Percentiles rank a stretch among this genome's conserved stretches.
phyloP scores from a whole-genome alignment of 2,888 invertebrate genomes.

The Lapara coniferarum region DNA sequence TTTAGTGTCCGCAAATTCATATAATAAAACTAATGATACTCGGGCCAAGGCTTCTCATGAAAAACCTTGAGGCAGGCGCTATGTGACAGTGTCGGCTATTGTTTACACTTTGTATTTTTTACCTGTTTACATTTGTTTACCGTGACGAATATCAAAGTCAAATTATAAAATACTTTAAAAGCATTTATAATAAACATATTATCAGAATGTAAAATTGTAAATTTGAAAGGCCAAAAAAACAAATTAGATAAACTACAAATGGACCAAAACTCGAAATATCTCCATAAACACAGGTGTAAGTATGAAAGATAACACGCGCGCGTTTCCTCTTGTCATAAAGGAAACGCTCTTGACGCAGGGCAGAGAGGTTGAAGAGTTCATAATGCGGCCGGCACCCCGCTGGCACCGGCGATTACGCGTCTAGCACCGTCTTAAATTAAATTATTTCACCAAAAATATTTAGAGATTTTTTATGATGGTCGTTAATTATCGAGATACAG shows the following conservation, averaged over 20 bases:
- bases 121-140: constrained; percentile 10
- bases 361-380: constrained; percentile 64
- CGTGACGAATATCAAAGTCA: not conserved
- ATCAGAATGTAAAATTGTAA: not conserved
- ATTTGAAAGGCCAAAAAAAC: not conserved
- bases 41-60: constrained; percentile 46
- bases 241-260: constrained; percentile 18
- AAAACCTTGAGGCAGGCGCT: constrained; percentile 40
- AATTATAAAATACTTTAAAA: not conserved
- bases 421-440: constrained; percentile 30
- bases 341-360: constrained; percentile 60
- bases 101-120: constrained; percentile 41
- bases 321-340: constrained; percentile 57
- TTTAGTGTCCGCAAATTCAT: constrained; percentile 40
- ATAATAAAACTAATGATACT: constrained; percentile 31
- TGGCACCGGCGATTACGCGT: constrained; percentile 48
- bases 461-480: constrained; percentile 34
- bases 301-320: constrained; percentile 55
- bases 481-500: constrained; percentile 12
- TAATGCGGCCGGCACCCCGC: constrained; percentile 57
- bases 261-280: constrained; percentile 30
- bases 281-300: constrained; percentile 47
- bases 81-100: constrained; percentile 49
- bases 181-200: not conserved
- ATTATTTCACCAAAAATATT: constrained; percentile 36